Conservation (phyloP, 1,140 invertebrate species). For the Trichoplusia ni region DNA sequence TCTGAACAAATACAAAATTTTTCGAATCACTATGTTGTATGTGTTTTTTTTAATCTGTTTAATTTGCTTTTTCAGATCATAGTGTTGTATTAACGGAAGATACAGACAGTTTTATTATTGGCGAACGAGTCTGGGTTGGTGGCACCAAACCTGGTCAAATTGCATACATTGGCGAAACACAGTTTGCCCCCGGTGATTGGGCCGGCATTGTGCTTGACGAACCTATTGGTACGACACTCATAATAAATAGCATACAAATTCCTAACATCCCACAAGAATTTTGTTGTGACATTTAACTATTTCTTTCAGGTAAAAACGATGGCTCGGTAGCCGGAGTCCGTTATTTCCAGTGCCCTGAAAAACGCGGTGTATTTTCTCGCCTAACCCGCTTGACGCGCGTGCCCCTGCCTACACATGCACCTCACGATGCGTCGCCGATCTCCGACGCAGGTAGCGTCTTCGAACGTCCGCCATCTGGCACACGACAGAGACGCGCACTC, state of each 20-base stretch:
- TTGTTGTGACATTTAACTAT: neutral
- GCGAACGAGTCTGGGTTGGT: conserved; percentile 96
- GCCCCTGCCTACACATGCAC: conserved; percentile 81
- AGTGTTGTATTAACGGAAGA: conserved; percentile 93
- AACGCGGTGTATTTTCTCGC: conserved; percentile 96
- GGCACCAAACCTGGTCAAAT: conserved; percentile 97
- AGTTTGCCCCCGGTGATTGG: conserved; percentile 98
- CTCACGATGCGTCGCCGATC: conserved; percentile 74
- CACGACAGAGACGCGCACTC: conserved; percentile 67
- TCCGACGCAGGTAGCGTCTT: conserved; percentile 73
- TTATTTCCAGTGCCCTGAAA: conserved; percentile 97
- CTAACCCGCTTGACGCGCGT: conserved; percentile 92
- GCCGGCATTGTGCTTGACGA: conserved; percentile 98
- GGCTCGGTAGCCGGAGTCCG: conserved; percentile 95
- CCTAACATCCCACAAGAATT: neutral
- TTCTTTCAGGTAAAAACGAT: conserved; percentile 94
- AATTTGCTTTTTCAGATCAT: conserved; percentile 84
- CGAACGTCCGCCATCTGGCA: conserved; percentile 68
- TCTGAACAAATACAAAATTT: no score
- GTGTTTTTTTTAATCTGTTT: neutral
- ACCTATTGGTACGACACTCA: conserved; percentile 87
- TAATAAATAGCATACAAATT: neutral
- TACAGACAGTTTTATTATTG: conserved; percentile 97
- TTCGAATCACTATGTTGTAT: no score
- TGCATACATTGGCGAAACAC: conserved; percentile 98